These are phyloP conservation scores for Aspiorhynchus laticeps DNA, from an alignment of 2,113 vertebrate genomes.

Conservation along the genomic window DNA sequence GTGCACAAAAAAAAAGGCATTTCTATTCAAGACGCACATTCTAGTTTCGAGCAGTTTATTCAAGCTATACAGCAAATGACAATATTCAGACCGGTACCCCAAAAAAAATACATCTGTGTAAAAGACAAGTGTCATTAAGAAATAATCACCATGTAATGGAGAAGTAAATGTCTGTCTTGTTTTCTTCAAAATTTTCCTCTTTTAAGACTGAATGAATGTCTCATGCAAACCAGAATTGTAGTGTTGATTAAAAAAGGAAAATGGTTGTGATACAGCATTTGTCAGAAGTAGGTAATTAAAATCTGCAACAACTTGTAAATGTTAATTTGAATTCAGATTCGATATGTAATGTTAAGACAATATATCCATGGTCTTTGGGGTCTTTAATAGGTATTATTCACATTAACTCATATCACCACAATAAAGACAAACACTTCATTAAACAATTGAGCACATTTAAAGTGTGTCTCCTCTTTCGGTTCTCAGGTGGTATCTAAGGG, in stretches of 20 bases:
- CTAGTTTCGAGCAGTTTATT: conserved; percentile 57
- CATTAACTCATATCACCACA: conserved; percentile 25
- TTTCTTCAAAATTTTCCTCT: not conserved
- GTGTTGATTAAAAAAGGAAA: not conserved
- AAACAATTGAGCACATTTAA: conserved; percentile 15
- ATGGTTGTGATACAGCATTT: not conserved
- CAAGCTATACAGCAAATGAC: conserved; percentile 47
- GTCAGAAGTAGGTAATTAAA: not conserved
- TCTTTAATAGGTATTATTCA: conserved; percentile 23
- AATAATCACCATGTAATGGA: conserved; percentile 12
- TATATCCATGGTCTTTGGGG: not conserved
- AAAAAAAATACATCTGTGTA: conserved; percentile 28
- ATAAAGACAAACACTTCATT: conserved; percentile 35
- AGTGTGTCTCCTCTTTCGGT: not conserved
- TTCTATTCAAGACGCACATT: conserved; percentile 41
- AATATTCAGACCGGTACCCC: conserved; percentile 34
- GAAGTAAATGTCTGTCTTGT: not conserved
- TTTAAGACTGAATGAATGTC: not conserved
- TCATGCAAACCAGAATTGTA: not conserved
- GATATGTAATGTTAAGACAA: not conserved
- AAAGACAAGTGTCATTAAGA: conserved; percentile 26
- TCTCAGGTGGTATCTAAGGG: not conserved
- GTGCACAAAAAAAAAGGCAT: not conserved
- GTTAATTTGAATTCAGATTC: not conserved
- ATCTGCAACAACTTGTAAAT: not conserved